Evolutionary conservation across 2,113 vertebrate species (phyloP), one percentile per base, ranked within the genome.

Genomic region (Mus spicilegus): DNA sequence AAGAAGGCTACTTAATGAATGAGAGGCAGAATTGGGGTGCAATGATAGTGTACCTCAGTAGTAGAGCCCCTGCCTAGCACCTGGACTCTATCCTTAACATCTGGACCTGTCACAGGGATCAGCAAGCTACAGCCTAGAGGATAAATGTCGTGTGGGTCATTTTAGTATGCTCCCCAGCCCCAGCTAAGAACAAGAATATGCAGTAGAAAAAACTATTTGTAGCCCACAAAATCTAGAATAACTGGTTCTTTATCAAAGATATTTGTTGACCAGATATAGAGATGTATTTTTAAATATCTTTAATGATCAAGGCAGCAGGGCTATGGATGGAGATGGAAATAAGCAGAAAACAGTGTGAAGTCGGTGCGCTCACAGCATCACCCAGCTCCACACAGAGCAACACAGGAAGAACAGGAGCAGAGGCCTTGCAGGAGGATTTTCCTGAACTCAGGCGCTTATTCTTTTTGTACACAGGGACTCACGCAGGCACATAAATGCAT

Each of bases 201-300:
- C 12, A 81, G 1, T 51, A 82, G 33, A 81, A 63, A 69, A 13
- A 73, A 49, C 14, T 92, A 28, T 49, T 42, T 67, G 13, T 90
- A 56, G 22, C 30, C 39, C 90, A 49, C 76, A 54, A 49, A 94
- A 33, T 42, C 89, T 95, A 51, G 87, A 77, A 78, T 87, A 80
- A 56, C 61, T 93, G 56, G 16, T 46, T 91, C 26, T 51, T 90
- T 72, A 36, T 49, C 88, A 77, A n/a, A 46, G 22, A 36, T 67
- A 5, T 92, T 87, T 92, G 17, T 87, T 82, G 78, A 26, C 58
- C 63, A 42, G 61, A 65, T 42, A 39, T 4, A 65, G 42, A 82
- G 61, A 70, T 87, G 91, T 86, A 26, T 72, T 89, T 81, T 85
- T 75, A 20, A 67, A 89, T 67, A 87, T 26, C 70, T 86, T 92